Base-by-base conservation (phyloP, 1,140 invertebrate species). In the Bemisia tabaci region DNA sequence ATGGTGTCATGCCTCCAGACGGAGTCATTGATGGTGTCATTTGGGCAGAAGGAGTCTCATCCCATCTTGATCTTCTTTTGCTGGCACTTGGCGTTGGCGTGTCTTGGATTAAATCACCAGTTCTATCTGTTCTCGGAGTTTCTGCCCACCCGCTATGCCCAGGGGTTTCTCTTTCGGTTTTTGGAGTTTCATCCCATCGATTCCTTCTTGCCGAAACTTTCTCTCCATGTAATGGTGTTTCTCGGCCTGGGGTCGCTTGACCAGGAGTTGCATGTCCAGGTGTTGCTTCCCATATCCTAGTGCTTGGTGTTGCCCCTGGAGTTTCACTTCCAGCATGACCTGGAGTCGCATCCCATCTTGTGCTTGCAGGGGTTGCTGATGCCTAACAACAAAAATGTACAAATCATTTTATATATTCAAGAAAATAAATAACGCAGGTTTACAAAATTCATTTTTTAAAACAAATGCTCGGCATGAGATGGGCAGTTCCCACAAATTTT, bases 141-240 rank as follows among this genome's bases (percentile, higher is more conserved):
- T 99, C 97, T 17, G 96, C 95, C 90, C 97, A 98, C 22, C 94
- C 94, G 75, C 91, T 88, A 78, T 97, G 93, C 0, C 92, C 94
- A 2, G 95, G 94, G 1, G 95, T 98, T 81, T 97, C 95, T 75
- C 94, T 84, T 77, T 97, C 94, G 21, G 94, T 97, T 81, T 95
- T 96, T 0, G 97, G 96, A 1, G 97, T 99, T 80, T 99, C 97
- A 81, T 99, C 97, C 97, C 97, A 99, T 67, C 97, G 86, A 80
- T 99, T 99, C 66, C 95, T 83, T 22, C 95, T 79, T 22, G 85
- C 85, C 23, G 85, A 86, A 12, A 84, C 74, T n/a, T 87, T 81
- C 77, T 66, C 69, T 70, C 89, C 89, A 71, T 90, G 89, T 72
- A 92, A 89, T 1, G 93, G 93, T 0, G 93, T 95, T 72, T 93